A percentile compares a stretch with the other conserved stretches of the same genome.
Evolutionary conservation across 2,797 vertebrate genomes (phyloP).

Genomic region (Pogonophryne albipinna): DNA sequence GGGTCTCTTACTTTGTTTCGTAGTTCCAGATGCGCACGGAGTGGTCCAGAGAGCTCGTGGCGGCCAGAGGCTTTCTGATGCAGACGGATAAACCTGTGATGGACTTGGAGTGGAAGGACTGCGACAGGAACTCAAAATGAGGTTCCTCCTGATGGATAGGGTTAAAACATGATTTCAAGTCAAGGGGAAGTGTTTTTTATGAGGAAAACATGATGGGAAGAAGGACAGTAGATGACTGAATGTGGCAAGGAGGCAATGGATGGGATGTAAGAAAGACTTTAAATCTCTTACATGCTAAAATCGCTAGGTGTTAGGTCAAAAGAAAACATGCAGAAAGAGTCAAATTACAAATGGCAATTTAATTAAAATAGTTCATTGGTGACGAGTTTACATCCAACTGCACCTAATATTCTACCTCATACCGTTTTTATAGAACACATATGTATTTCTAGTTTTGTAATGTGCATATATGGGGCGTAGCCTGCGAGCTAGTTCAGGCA

Average conservation of each 20-base stretch:
- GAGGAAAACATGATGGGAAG: not conserved
- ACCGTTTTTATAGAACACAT: no score
- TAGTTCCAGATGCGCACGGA: constrained; percentile 97
- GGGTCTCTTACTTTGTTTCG: constrained; percentile 88
- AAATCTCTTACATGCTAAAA: not conserved
- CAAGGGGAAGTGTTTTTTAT: not conserved
- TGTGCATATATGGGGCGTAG: no score
- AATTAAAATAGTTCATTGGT: no score
- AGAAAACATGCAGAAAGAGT: no score
- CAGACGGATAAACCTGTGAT: constrained; percentile 93
- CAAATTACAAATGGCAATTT: no score
- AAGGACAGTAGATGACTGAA: not conserved
- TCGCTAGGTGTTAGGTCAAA: no score
- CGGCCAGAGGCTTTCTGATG: constrained; percentile 91
- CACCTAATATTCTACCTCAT: no score
- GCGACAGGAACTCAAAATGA: constrained; percentile 89
- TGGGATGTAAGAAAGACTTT: not conserved
- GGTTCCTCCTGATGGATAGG: constrained; percentile 82
- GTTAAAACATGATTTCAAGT: not conserved
- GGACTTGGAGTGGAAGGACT: constrained; percentile 89
- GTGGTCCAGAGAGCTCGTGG: constrained; percentile 93
- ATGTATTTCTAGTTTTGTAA: no score
- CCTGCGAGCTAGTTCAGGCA: no score
- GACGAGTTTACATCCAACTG: no score
- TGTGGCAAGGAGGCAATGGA: not conserved